Evolutionary conservation across 1,140 invertebrate genomes (phyloP).

Genomic region (Heliconius himera): DNA sequence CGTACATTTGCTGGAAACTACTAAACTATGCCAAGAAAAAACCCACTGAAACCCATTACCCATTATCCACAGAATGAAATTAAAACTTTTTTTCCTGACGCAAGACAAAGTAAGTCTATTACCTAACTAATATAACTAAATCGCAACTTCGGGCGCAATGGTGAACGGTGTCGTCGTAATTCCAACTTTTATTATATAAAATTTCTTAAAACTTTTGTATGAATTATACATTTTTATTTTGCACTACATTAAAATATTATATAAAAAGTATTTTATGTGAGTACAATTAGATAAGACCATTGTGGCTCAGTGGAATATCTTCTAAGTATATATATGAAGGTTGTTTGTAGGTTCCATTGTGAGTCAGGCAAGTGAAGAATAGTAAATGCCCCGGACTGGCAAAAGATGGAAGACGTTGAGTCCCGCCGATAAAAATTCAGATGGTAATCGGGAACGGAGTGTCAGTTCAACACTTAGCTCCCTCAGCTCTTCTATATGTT

Average conservation of each 20-base stretch:
- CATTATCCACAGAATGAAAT: slow-evolving; percentile 1
- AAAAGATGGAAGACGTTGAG: too few species aligned
- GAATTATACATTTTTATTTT: slow-evolving; percentile 13
- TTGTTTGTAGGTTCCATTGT: too few species aligned
- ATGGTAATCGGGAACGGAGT: too few species aligned
- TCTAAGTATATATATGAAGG: too few species aligned
- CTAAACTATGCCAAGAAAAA: not conserved
- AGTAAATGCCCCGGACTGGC: too few species aligned
- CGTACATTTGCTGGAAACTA: not conserved
- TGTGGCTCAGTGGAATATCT: too few species aligned
- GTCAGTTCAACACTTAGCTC: too few species aligned
- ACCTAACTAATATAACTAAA: slow-evolving; percentile 13
- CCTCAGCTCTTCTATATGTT: too few species aligned
- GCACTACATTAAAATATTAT: not conserved
- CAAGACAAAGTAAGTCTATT: slow-evolving; percentile 14
- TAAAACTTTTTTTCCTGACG: slow-evolving; percentile 9
- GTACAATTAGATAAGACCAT: too few species aligned
- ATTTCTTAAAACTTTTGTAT: not conserved
- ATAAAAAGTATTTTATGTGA: too few species aligned
- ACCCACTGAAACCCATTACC: not conserved
- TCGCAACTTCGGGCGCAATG: not conserved
- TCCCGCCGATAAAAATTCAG: too few species aligned
- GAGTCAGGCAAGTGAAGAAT: too few species aligned
- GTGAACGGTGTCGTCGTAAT: not conserved
- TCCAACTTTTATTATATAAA: slow-evolving; percentile 10